Conservation (phyloP, 2,113 vertebrate species). For the Ptilonorhynchus violaceus region DNA sequence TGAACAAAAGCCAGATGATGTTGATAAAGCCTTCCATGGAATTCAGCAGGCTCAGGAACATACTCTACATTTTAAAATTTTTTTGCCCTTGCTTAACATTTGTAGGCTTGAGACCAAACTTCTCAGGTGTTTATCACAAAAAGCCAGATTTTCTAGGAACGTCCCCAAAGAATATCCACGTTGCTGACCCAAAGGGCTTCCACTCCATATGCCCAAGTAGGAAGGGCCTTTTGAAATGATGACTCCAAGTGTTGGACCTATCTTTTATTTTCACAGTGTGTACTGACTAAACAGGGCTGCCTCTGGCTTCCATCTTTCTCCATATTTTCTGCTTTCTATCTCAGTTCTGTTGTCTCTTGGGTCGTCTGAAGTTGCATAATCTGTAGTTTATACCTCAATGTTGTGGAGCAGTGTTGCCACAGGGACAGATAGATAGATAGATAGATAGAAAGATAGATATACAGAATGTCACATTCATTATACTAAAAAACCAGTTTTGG, state of each 20-base stretch:
- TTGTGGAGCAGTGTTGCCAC: background rate
- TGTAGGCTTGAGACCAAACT: background rate
- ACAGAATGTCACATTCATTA: background rate
- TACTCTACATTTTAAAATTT: background rate
- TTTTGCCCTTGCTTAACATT: background rate
- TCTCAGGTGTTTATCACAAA: background rate
- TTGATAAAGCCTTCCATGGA: background rate
- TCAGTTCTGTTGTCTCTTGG: background rate
- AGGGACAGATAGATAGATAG: background rate
- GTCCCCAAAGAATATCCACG: background rate
- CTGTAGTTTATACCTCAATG: background rate
- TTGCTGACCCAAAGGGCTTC: background rate
- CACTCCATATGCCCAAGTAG: background rate
- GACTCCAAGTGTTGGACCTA: background rate
- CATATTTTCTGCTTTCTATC: background rate
- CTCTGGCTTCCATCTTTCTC: background rate
- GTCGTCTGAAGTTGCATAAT: background rate
- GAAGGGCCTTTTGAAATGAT: background rate
- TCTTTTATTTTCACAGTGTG: background rate
- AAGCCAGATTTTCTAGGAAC: background rate
- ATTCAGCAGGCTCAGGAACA: background rate
- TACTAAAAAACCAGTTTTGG: background rate
- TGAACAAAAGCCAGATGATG: background rate
- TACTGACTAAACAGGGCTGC: background rate
- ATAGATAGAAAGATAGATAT: background rate